phyloP scores from a whole-genome alignment of 2,797 vertebrate species.

The Tragelaphus oryx region DNA sequence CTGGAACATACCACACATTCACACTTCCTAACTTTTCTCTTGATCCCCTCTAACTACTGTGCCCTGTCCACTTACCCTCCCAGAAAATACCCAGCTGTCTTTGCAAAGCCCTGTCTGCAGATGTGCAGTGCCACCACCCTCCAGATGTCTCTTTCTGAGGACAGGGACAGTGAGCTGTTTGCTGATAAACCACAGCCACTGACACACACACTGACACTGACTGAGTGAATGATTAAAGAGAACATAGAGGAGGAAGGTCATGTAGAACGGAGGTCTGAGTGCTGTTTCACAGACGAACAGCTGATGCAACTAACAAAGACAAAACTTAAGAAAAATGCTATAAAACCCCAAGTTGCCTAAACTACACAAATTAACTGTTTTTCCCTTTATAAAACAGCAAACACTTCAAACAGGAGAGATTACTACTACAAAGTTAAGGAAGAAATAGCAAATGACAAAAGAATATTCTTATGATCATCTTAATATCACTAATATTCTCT shows the following conservation, averaged over 20 bases:
- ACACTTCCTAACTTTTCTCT: not conserved
- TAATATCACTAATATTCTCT: slow-evolving; percentile 10
- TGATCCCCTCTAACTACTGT: not conserved
- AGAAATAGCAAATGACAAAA: slow-evolving; percentile 7
- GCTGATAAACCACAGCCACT: not conserved
- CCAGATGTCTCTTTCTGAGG: not conserved
- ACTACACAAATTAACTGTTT: not conserved
- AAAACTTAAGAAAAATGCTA: not conserved
- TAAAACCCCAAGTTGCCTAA: not conserved
- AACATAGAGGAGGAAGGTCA: not conserved
- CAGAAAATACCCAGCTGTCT: not conserved
- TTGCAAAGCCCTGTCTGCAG: not conserved
- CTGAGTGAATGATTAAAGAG: not conserved
- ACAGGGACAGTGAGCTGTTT: not conserved
- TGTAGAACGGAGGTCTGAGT: not conserved
- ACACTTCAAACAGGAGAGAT: not conserved
- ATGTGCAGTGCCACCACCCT: not conserved
- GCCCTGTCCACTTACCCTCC: not conserved
- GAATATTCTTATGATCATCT: not conserved
- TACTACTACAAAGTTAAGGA: not conserved
- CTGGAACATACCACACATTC: not conserved
- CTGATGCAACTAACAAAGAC: not conserved
- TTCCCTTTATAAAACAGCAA: not conserved
- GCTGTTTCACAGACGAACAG: not conserved
- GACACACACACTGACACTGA: not conserved